Evolutionary conservation across 2,113 vertebrate genomes (phyloP).

Genomic region (Megalops atlanticus): DNA sequence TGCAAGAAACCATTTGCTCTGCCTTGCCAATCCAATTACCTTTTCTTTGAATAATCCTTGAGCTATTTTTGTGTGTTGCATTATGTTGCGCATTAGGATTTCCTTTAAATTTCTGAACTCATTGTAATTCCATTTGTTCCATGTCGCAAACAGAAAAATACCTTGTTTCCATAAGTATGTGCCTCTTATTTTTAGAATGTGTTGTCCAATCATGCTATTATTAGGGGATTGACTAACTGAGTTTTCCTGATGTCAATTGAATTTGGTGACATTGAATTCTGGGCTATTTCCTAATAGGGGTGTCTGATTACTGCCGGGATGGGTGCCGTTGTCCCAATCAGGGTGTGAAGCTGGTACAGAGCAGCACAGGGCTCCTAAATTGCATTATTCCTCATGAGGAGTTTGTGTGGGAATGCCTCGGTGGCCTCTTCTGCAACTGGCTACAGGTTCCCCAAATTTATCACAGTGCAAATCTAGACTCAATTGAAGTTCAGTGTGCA

Average conservation of each 20-base stretch:
- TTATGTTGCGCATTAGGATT: slow-evolving; percentile 37
- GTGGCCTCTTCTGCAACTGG: neutral
- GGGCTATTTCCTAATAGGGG: slow-evolving; percentile 67
- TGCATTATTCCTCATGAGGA: slow-evolving; percentile 62
- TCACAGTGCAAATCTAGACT: no score
- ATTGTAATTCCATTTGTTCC: slow-evolving; percentile 32
- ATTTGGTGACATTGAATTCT: slow-evolving; percentile 81
- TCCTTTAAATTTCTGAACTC: slow-evolving; percentile 19
- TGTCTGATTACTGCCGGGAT: slow-evolving; percentile 36
- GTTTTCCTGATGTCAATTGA: slow-evolving; percentile 74
- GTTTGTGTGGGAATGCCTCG: slow-evolving; percentile 52
- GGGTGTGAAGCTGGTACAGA: neutral
- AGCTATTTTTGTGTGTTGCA: slow-evolving; percentile 48
- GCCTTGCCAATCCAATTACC: slow-evolving; percentile 47
- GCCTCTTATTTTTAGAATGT: slow-evolving; percentile 63
- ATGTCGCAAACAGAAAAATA: slow-evolving; percentile 57
- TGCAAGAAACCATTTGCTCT: slow-evolving; percentile 39
- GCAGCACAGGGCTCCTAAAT: slow-evolving; percentile 51
- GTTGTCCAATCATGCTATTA: slow-evolving; percentile 58
- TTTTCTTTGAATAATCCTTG: slow-evolving; percentile 37
- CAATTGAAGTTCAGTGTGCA: no score
- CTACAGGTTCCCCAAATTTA: neutral
- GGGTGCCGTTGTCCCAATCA: neutral
- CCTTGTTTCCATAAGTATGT: slow-evolving; percentile 63
- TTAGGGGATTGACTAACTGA: slow-evolving; percentile 65